These are phyloP conservation scores for Philotrypesis tridentata DNA, from an alignment of 1,140 invertebrate genomes.

Conservation along the genomic window DNA sequence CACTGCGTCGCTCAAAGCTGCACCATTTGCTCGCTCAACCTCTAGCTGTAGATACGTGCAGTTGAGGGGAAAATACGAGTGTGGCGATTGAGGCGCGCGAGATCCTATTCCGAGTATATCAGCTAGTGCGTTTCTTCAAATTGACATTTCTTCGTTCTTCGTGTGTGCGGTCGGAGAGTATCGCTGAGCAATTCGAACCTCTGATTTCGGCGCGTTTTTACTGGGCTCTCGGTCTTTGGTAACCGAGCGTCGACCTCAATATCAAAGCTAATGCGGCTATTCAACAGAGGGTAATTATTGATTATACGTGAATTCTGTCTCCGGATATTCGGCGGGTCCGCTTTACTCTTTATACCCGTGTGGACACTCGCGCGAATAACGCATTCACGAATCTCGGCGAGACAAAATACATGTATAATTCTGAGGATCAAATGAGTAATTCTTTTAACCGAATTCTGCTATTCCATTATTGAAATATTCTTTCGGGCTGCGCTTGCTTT, in stretches of 20 bases:
- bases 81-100: too few relatives aligned
- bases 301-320: background rate
- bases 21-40: conserved; percentile 75
- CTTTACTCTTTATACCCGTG: background rate
- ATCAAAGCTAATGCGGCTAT: too few relatives aligned
- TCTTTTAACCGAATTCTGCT: too few relatives aligned
- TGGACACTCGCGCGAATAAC: background rate
- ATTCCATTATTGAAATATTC: background rate
- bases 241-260: too few relatives aligned
- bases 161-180: too few relatives aligned
- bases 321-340: background rate
- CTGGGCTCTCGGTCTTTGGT: background rate
- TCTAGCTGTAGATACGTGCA: conserved; percentile 62
- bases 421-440: background rate
- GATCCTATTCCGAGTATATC: background rate
- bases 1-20: conserved; percentile 73
- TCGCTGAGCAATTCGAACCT: too few relatives aligned
- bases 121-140: background rate
- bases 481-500: background rate
- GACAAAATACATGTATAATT: background rate
- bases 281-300: background rate
- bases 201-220: too few relatives aligned
- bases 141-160: background rate
- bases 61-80: background rate
- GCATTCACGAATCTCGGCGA: too few relatives aligned